A percentile compares a stretch with the other conserved stretches of the same genome.
Evolutionary conservation across 2,797 vertebrate species (phyloP).

Genomic region (Sebastolobus altivelis): DNA sequence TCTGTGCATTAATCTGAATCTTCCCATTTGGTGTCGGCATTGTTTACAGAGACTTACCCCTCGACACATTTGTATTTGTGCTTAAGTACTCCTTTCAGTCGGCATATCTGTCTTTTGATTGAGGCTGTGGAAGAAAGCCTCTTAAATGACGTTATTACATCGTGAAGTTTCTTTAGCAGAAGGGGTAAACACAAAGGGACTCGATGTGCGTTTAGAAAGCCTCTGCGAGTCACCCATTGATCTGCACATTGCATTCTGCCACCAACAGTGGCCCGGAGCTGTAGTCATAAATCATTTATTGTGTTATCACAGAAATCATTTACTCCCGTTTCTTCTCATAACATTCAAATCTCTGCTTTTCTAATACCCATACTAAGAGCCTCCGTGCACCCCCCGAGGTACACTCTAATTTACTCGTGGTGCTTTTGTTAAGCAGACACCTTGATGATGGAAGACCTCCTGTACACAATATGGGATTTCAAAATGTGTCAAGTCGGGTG

Average conservation of each 20-base stretch:
- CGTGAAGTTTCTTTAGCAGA: slow-evolving; percentile 43
- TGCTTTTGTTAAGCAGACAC: slow-evolving; percentile 80
- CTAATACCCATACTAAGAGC: slow-evolving; percentile 72
- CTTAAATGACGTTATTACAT: slow-evolving; percentile 58
- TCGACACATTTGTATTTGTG: slow-evolving; percentile 68
- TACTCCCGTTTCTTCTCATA: slow-evolving; percentile 77
- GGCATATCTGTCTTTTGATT: slow-evolving; percentile 29
- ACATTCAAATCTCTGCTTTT: slow-evolving; percentile 76
- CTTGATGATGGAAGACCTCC: slow-evolving; percentile 82
- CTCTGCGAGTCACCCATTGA: slow-evolving; percentile 65
- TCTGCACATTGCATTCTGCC: slow-evolving; percentile 66
- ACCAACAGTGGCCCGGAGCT: slow-evolving; percentile 70
- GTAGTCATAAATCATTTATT: slow-evolving; percentile 81
- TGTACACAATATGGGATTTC: slow-evolving; percentile 81
- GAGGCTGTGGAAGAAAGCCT: slow-evolving; percentile 30
- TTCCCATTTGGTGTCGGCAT: slow-evolving; percentile 76
- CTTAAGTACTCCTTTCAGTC: slow-evolving; percentile 62
- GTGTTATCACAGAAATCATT: slow-evolving; percentile 81
- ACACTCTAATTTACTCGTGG: slow-evolving; percentile 77
- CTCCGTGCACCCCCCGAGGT: slow-evolving; percentile 56
- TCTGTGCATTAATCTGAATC: slow-evolving; percentile 78
- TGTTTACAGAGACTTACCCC: slow-evolving; percentile 74
- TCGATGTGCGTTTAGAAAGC: slow-evolving; percentile 60
- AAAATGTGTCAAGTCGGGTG: slow-evolving; percentile 81
- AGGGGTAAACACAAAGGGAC: slow-evolving; percentile 61